Percentiles rank a stretch among this genome's conserved stretches.
These are phyloP conservation scores for Choloepus didactylus DNA, from an alignment of 2,797 vertebrate genomes.

Conservation along the genomic window DNA sequence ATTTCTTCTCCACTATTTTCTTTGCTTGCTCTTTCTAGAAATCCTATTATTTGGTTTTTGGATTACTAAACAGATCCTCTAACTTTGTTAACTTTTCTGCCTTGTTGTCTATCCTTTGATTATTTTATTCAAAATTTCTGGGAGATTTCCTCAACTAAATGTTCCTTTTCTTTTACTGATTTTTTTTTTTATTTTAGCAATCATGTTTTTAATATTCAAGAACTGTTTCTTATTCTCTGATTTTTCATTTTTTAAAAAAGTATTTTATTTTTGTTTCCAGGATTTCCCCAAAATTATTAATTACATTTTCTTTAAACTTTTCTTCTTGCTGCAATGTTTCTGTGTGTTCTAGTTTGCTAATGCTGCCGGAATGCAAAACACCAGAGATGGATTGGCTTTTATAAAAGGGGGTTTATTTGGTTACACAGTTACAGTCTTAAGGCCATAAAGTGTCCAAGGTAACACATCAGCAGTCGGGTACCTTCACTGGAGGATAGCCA, in stretches of 20 bases:
- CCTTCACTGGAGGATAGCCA: no score
- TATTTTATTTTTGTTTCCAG: conserved; percentile 13
- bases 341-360: no score
- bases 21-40: conserved; percentile 2
- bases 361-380: no score
- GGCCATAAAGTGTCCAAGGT: no score
- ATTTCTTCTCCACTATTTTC: not conserved
- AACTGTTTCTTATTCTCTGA: not conserved
- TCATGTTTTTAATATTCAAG: conserved; percentile 28
- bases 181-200: conserved; percentile 20
- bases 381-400: no score
- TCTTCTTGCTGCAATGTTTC: not conserved
- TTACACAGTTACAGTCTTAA: no score
- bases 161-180: not conserved
- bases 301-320: not conserved
- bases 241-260: not conserved
- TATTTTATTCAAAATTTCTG: not conserved
- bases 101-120: not conserved
- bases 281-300: not conserved
- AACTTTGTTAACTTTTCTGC: conserved; percentile 53
- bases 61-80: not conserved
- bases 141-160: not conserved
- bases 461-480: no score
- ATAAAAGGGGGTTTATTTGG: no score
- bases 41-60: not conserved